phyloP scores from a whole-genome alignment of 2,888 invertebrate genomes.

The Anticlea derivata region DNA sequence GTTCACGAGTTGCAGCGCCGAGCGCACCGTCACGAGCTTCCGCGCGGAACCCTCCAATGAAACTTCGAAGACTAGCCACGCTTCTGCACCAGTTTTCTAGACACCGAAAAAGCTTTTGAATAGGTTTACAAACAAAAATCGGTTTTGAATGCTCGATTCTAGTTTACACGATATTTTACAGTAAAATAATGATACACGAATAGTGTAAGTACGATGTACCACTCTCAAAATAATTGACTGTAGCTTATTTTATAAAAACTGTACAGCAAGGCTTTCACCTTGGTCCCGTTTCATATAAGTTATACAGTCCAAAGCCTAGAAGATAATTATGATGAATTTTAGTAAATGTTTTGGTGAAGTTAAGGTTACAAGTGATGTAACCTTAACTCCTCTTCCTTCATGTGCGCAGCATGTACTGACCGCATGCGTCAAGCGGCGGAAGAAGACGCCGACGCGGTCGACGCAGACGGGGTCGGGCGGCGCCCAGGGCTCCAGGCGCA shows the following conservation, averaged over 20 bases:
- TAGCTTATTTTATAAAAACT: background rate
- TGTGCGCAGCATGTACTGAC: too few species aligned
- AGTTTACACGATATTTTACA: too few species aligned
- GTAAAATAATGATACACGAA: too few species aligned
- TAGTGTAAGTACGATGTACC: background rate
- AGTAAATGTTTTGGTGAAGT: too few species aligned
- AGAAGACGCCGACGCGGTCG: conserved; percentile 97
- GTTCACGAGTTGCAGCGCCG: conserved; percentile 93
- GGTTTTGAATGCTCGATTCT: background rate
- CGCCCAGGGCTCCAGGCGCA: conserved; percentile 96
- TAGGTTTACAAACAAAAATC: background rate
- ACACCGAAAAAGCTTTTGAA: conserved; percentile 2
- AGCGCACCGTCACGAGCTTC: conserved; percentile 96
- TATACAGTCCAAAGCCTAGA: too few species aligned
- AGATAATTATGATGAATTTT: too few species aligned
- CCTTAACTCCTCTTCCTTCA: too few species aligned
- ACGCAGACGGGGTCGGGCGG: conserved; percentile 94
- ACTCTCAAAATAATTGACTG: background rate
- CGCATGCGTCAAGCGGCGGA: conserved; percentile 83
- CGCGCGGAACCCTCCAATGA: conserved; percentile 96
- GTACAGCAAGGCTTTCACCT: conserved; percentile 3
- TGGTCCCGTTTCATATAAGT: background rate
- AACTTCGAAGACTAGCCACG: conserved; percentile 95
- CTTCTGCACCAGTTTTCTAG: conserved; percentile 78
- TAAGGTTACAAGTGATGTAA: too few species aligned